Evolutionary conservation across 2,888 invertebrate species (phyloP), one percentile per base, ranked within the genome.

Genomic region (Meandrusa payeni): DNA sequence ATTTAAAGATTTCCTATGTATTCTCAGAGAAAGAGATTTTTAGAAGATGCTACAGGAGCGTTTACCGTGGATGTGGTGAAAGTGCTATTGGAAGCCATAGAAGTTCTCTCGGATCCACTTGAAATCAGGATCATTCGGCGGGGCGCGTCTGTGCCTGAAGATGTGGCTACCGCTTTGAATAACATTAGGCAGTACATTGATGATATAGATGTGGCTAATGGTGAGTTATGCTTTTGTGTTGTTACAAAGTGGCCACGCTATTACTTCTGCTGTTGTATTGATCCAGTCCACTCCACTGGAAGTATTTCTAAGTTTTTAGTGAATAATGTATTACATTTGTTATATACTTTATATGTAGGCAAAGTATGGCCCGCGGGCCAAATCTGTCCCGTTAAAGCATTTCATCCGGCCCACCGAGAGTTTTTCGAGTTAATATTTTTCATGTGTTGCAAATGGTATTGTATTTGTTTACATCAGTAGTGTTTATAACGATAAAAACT

Each of bases 171-270:
- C n/a, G 92, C 94, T 0, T 87, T 96, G n/a, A 91, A 91, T 17
- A 88, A 86, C 22, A 87, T 96, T 9, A 66, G 90, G 9, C 93
- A 94, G 36, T 90, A 90, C 61, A 90, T 93, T 34, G 94, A 94
- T 64, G 91, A 93, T 51, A 90, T 95, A 26, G 96, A 97, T 74
- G 86, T 93, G 44, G 95, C 96, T 1, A 94, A 93, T 72, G 95
- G 93, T 93, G 63, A 69, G 72, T 52, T 10, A 36, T 31, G 5
- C 13, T 6, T 23, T 28, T 5, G 23, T 15, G 2, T 19, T 10
- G 2, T 26, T 92, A 92, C 64, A 96, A 95, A 80, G 90, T 96
- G 61, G 95, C 95, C 2, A n/a, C n/a, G n/a, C n/a, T n/a, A n/a
- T n/a, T n/a, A n/a, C n/a, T n/a, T n/a, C n/a, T n/a, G n/a, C n/a